Percentiles rank a stretch among this genome's conserved stretches.
Conservation (phyloP, 92 coral and sea anemone species). For the Anthopleura xanthogrammica region DNA sequence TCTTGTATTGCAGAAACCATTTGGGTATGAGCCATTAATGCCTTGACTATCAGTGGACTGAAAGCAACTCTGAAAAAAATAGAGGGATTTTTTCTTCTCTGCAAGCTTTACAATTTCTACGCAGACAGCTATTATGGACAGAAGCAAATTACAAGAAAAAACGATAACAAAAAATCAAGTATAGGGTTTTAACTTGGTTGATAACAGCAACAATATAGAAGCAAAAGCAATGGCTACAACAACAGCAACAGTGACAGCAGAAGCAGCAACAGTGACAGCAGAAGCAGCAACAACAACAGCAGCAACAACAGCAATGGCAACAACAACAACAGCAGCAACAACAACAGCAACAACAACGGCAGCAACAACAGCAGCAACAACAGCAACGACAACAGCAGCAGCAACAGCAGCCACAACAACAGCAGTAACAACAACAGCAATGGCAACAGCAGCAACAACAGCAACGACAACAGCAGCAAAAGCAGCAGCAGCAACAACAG, state of each 20-base stretch:
- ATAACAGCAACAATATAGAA: no score
- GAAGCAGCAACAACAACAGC: no score
- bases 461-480: not conserved
- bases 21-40: constrained; percentile 57
- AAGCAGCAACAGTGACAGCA: no score
- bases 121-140: no score
- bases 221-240: no score
- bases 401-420: not conserved
- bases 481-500: not conserved
- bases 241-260: no score
- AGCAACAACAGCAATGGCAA: no score
- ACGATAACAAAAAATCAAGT: no score
- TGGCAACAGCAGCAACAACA: not conserved
- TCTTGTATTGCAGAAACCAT: constrained; percentile 10
- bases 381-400: not conserved
- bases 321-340: not conserved
- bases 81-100: not conserved
- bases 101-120: no score
- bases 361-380: not conserved
- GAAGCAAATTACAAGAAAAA: no score
- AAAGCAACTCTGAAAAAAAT: constrained; percentile 51
- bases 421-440: not conserved
- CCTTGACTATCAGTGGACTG: constrained; percentile 81
- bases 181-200: no score
- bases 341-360: not conserved